These are phyloP conservation scores for Aethina tumida DNA, from an alignment of 1,140 invertebrate species.

Conservation along the genomic window DNA sequence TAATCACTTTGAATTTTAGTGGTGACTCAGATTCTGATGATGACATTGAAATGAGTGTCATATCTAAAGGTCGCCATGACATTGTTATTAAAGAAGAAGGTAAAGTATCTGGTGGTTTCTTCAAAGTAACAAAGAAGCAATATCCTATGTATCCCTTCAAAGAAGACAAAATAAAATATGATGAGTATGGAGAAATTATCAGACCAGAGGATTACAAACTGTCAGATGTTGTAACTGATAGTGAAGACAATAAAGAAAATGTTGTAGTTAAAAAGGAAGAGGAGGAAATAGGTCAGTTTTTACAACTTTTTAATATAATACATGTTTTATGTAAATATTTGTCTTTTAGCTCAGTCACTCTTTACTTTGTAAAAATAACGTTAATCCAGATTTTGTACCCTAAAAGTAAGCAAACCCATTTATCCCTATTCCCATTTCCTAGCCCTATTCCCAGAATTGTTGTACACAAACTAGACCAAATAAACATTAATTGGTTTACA, in stretches of 20 bases:
- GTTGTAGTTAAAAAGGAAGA: slow-evolving; percentile 50
- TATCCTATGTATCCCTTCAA: slow-evolving; percentile 95
- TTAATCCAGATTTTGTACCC: too few relatives aligned
- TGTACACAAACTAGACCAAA: too few relatives aligned
- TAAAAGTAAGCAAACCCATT: too few relatives aligned
- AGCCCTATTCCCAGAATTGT: too few relatives aligned
- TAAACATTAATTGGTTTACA: too few relatives aligned
- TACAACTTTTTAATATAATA: slow-evolving; percentile 3
- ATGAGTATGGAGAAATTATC: slow-evolving; percentile 94
- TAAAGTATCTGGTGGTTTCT: slow-evolving; percentile 61
- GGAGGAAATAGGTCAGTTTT: slow-evolving; percentile 25
- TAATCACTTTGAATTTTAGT: slow-evolving; percentile 12
- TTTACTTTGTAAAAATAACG: too few relatives aligned
- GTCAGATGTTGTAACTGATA: slow-evolving; percentile 45
- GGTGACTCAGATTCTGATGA: slow-evolving; percentile 81
- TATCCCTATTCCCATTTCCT: too few relatives aligned
- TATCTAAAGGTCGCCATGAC: slow-evolving; percentile 73
- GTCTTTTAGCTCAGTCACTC: too few relatives aligned
- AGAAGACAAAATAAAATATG: slow-evolving; percentile 86
- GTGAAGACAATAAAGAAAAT: slow-evolving; percentile 69
- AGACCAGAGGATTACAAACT: slow-evolving; percentile 80
- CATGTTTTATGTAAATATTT: too few relatives aligned
- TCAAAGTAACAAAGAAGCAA: slow-evolving; percentile 87
- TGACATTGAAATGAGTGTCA: slow-evolving; percentile 72
- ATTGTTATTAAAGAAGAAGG: slow-evolving; percentile 77